Evolutionary conservation across 2,113 vertebrate genomes (phyloP).

Genomic region (Lycaon pictus): DNA sequence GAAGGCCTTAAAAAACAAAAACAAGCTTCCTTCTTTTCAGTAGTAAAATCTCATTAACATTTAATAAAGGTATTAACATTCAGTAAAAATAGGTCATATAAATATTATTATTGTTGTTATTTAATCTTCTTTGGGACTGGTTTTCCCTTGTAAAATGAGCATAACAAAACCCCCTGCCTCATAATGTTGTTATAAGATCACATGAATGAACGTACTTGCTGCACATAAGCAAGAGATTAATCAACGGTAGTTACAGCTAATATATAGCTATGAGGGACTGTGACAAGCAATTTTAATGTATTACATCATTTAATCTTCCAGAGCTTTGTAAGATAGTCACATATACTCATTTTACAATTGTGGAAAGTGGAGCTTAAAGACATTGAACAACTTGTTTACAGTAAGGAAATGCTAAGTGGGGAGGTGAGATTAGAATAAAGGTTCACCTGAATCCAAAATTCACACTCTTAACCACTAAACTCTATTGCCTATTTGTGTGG

Average conservation of each 20-base stretch:
- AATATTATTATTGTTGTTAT: background rate
- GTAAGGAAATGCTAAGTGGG: background rate
- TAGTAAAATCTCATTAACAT: slow-evolving; percentile 30
- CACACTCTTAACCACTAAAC: background rate
- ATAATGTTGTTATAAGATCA: background rate
- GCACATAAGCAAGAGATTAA: background rate
- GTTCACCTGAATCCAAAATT: background rate
- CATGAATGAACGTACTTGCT: background rate
- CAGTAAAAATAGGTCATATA: slow-evolving; percentile 29
- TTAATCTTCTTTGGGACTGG: background rate
- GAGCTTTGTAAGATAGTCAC: background rate
- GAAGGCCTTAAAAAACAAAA: background rate
- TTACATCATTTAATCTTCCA: background rate
- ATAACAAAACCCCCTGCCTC: background rate
- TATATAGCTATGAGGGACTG: background rate
- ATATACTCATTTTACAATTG: background rate
- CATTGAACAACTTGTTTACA: background rate
- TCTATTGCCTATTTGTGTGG: background rate
- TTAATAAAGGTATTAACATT: slow-evolving; percentile 9
- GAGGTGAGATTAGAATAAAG: background rate
- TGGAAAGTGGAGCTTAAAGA: slow-evolving; percentile 5
- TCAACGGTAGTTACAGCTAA: background rate
- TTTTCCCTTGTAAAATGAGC: slow-evolving; percentile 38
- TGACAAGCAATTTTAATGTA: background rate
- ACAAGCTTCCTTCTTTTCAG: background rate